A percentile compares a stretch with the other conserved stretches of the same genome.
Conservation (phyloP, 2,797 vertebrate genomes). For the Cygnus olor region DNA sequence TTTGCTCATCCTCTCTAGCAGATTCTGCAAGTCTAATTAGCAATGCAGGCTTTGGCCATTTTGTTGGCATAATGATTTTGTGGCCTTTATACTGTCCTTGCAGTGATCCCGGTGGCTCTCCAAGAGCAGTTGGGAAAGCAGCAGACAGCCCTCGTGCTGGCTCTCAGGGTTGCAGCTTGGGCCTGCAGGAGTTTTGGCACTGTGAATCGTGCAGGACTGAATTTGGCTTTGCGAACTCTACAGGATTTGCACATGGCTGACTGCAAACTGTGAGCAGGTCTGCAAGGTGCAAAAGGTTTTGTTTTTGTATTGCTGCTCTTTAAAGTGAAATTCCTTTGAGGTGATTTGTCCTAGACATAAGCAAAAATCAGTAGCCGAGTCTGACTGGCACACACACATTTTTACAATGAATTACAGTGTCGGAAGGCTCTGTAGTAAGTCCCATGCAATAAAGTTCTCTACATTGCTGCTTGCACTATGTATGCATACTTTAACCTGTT, state of each 20-base stretch:
- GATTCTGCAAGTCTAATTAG: conserved; percentile 48
- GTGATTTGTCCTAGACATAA: conserved; percentile 39
- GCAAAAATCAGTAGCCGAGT: not conserved
- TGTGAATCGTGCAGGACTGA: not conserved
- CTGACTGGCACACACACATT: not conserved
- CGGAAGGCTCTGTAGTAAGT: not conserved
- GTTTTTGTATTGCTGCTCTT: conserved; percentile 20
- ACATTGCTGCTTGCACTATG: not conserved
- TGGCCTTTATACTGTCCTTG: not conserved
- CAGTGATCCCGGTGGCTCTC: not conserved
- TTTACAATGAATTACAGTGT: not conserved
- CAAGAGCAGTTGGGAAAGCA: conserved; percentile 55
- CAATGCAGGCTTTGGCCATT: conserved; percentile 17
- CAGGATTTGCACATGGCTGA: not conserved
- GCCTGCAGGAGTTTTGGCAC: conserved; percentile 31
- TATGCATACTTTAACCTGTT: not conserved
- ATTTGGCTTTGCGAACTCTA: not conserved
- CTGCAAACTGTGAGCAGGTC: not conserved
- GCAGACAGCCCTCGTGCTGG: not conserved
- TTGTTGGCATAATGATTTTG: not conserved
- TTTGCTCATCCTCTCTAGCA: conserved; percentile 20
- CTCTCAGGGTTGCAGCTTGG: not conserved
- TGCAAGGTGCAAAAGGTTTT: conserved; percentile 24
- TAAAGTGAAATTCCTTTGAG: conserved; percentile 49
- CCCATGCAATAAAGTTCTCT: not conserved